Conservation (phyloP, 2,888 invertebrate genomes). For the Hofmannophila pseudospretella region DNA sequence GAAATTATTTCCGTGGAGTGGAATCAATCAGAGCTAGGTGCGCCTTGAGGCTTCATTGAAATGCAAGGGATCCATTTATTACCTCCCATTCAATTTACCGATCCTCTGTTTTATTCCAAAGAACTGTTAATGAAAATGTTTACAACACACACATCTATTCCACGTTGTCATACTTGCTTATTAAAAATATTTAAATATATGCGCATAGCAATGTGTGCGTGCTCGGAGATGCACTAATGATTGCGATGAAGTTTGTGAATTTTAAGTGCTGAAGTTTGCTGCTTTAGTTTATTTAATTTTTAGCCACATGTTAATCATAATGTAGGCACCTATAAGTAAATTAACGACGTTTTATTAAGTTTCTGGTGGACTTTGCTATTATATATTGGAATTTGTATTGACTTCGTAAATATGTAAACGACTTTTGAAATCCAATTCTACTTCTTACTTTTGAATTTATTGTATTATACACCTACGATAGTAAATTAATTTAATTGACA, state of each 20-base stretch:
- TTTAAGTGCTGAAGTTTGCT: not conserved
- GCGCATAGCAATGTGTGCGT: conserved; percentile 5
- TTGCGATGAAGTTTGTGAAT: not conserved
- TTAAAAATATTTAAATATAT: conserved; percentile 6
- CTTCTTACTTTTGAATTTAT: no score
- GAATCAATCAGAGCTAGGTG: conserved; percentile 59
- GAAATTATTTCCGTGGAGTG: conserved; percentile 54
- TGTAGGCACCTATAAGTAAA: no score
- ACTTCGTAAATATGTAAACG: no score
- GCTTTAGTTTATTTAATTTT: not conserved
- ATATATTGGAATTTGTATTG: no score
- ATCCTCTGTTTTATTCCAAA: conserved; percentile 42
- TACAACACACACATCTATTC: conserved; percentile 9
- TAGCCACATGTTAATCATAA: conserved; percentile 10
- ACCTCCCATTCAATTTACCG: conserved; percentile 56
- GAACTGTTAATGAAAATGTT: conserved; percentile 34
- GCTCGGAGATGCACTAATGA: conserved; percentile 3
- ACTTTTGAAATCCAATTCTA: no score
- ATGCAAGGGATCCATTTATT: conserved; percentile 66
- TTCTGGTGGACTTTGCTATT: no score
- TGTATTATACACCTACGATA: no score
- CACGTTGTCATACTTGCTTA: not conserved
- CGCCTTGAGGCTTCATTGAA: conserved; percentile 53
- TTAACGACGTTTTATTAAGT: no score
- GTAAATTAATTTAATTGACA: no score